Conservation (phyloP, 2,113 vertebrate species). For the Ceyx cyanopectus region DNA sequence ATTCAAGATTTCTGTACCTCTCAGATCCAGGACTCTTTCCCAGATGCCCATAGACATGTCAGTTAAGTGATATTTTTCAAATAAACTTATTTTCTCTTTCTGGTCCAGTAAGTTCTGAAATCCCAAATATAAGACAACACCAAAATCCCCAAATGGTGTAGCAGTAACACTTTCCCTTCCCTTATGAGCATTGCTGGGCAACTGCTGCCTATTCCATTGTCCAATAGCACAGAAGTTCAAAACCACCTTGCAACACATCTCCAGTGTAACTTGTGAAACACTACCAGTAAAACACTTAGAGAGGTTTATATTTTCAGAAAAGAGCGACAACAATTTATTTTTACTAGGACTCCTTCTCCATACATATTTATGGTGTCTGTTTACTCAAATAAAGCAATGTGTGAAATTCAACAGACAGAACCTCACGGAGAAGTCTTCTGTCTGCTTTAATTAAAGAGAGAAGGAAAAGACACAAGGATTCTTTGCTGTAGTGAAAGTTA, state of each 20-base stretch:
- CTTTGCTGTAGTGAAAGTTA: not conserved
- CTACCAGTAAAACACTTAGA: not conserved
- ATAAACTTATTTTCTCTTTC: not conserved
- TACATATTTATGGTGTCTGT: constrained; percentile 31
- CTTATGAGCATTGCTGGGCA: not conserved
- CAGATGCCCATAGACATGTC: not conserved
- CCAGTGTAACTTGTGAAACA: not conserved
- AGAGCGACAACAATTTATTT: constrained; percentile 25
- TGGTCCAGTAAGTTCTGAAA: not conserved
- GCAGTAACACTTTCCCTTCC: not conserved
- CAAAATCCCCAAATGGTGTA: not conserved
- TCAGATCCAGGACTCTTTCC: not conserved
- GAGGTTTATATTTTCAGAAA: not conserved
- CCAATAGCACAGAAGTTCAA: not conserved
- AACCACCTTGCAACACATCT: not conserved
- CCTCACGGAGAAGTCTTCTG: constrained; percentile 34
- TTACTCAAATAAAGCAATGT: constrained; percentile 51
- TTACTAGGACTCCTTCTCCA: not conserved
- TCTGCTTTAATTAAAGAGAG: constrained; percentile 22
- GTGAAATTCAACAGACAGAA: constrained; percentile 64
- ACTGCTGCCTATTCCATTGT: not conserved
- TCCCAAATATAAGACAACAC: not conserved
- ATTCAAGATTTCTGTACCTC: not conserved
- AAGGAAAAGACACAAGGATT: constrained; percentile 16
- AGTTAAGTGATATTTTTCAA: not conserved